Evolutionary conservation across 2,113 vertebrate genomes (phyloP), one percentile per base, ranked within the genome.

Genomic region (Raja brachyura): DNA sequence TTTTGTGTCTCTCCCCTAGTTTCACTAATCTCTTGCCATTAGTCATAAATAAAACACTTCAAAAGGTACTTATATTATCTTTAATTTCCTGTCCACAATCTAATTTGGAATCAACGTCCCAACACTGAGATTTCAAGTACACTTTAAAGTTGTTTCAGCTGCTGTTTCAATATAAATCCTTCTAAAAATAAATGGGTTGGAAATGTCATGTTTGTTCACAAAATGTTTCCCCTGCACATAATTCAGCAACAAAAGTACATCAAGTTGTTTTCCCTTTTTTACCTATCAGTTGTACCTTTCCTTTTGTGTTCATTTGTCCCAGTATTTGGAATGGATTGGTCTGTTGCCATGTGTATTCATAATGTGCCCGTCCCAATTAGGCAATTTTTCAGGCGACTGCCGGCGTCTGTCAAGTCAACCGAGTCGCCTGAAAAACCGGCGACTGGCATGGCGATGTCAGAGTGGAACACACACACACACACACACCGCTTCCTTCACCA

Each of bases 21-120:
- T 88, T 63, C 28, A 88, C 83, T 63, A 63, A 88, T 88, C 83
- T 63, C 61, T 88, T 88, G 83, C 83, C 83, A 88, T 88, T 88
- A 88, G 83, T 63, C 28, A n/a, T 88, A 88, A 88, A 88, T 88
- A 88, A 63, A 63, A 63, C 83, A 31, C 61, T 88, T 88, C 59
- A 63, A 88, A 48, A 88, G 56, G 83, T 88, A 63, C 83, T 88
- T 16, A 11, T n/a, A 33, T 77, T 77, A 77, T 77, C 75, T 77
- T 77, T 88, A 63, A 88, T 88, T 63, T 88, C 83, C 83, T 88
- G 83, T 88, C 61, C 31, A n/a, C 83, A 88, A 88, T 63, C 59
- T 28, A 88, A 16, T 88, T 31, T 88, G 28, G 83, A 88, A 63
- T 18, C 59, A 63, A 88, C 83, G 28, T 63, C 28, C 59, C 59